A percentile compares a stretch with the other conserved stretches of the same genome.
Conservation (phyloP, 2,797 vertebrate species). For the Thalassophryne amazonica region DNA sequence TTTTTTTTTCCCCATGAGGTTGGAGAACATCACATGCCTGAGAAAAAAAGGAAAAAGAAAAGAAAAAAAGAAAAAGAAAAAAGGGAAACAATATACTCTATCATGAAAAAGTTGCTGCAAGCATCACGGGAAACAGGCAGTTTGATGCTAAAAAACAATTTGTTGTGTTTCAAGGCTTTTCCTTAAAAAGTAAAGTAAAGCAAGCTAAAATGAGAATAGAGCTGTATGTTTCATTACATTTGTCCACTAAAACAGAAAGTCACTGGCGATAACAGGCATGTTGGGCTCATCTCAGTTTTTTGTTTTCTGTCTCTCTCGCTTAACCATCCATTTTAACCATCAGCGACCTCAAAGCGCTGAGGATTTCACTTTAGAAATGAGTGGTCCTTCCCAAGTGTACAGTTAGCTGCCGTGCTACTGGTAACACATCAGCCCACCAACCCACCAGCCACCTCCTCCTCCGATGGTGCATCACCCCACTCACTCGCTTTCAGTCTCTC, state of each 20-base stretch:
- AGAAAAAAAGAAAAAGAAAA: too few relatives aligned
- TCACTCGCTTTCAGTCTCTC: constrained; percentile 57
- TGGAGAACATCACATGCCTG: too few relatives aligned
- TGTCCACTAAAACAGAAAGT: background rate
- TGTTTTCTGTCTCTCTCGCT: constrained; percentile 29
- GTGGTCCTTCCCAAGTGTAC: constrained; percentile 59
- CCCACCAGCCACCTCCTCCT: constrained; percentile 26
- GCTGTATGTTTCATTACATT: background rate
- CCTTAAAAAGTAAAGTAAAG: too few relatives aligned
- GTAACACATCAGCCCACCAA: constrained; percentile 50
- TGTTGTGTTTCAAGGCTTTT: too few relatives aligned
- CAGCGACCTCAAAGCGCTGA: constrained; percentile 53
- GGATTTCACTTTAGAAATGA: constrained; percentile 54
- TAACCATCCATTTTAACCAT: constrained; percentile 55
- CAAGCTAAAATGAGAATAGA: too few relatives aligned
- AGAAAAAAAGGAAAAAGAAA: too few relatives aligned
- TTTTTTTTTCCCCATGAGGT: too few relatives aligned
- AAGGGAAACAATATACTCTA: too few relatives aligned
- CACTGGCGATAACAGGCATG: constrained; percentile 17
- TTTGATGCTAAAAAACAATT: too few relatives aligned
- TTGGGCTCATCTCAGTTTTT: constrained; percentile 3
- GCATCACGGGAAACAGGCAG: too few relatives aligned
- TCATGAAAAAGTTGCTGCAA: too few relatives aligned
- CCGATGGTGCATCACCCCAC: constrained; percentile 50
- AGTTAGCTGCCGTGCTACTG: constrained; percentile 56